Evolutionary conservation across 1,140 invertebrate genomes (phyloP), one percentile per base, ranked within the genome.

Genomic region (Diorhabda sublineata): DNA sequence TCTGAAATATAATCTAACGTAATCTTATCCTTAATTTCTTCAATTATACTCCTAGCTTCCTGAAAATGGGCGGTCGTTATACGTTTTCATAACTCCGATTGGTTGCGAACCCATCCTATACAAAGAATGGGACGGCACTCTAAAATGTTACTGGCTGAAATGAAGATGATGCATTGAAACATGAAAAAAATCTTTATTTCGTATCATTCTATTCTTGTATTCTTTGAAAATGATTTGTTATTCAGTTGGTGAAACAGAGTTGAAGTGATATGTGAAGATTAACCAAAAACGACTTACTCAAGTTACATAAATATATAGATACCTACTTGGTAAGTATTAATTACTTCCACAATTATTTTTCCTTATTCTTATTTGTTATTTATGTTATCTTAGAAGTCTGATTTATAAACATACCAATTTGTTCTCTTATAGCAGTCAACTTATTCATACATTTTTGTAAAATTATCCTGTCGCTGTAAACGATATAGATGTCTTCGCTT

Each of bases 191-290:
- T 67, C 66, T 67, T 68, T 60, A 66, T 11, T 66, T 66, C 62
- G 71, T 73, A 74, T 74, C 73, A 66, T 71, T 74, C 58, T 71
- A 60, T 71, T 72, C 73, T 74, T 74, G 64, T 70, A 72, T 69
- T 68, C 73, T 74, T 71, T 73, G 58, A 58, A 63, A 5, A 64
- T 42, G 63, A 69, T 70, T 71, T 71, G 67, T 71, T 74, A 69
- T 64, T 63, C 68, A 59, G 64, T 67, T 67, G 59, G 65, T 71
- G 69, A 71, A 71, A 69, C 72, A 69, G 58, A 43, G 26, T 47
- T 60, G 45, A 45, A 63, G 26, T 26, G 26, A 26, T 26, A 26
- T 26, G 59, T 60, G 58, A 45, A 7, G n/a, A 56, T 56, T 56
- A 7, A 7, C 6, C n/a, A n/a, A 7, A n/a, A 7, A n/a, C 6